Conservation (phyloP, 2,113 vertebrate species). For the Miniopterus natalensis region DNA sequence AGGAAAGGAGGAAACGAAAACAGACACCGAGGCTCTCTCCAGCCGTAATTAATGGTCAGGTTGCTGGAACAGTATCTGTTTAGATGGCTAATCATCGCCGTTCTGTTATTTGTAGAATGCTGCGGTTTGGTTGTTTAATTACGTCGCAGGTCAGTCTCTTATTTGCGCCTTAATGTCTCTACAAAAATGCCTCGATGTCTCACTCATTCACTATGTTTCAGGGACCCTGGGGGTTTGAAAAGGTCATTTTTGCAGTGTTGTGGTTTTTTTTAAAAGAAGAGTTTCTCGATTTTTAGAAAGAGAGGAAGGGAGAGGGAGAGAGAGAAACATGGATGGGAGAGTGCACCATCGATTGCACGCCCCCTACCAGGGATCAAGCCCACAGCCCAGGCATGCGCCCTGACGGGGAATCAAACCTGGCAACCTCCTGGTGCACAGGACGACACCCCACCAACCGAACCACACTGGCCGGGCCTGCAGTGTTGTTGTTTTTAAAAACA, state of each 20-base stretch:
- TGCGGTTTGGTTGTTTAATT: not conserved
- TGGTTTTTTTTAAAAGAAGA: not conserved
- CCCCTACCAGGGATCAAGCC: not conserved
- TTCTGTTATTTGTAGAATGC: conserved; percentile 23
- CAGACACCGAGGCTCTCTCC: not conserved
- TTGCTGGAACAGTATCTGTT: not conserved
- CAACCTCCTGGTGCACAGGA: not conserved
- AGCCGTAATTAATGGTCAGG: not conserved
- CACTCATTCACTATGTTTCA: not conserved
- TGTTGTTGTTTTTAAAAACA: not conserved
- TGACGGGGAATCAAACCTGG: not conserved
- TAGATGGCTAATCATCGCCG: not conserved
- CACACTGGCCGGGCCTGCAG: not conserved
- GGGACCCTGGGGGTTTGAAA: not conserved
- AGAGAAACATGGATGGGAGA: not conserved
- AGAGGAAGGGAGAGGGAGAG: not conserved
- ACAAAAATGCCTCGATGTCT: conserved; percentile 52
- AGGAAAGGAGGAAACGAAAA: not conserved
- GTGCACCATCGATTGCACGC: not conserved
- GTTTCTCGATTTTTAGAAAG: not conserved
- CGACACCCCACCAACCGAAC: not conserved
- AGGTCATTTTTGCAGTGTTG: not conserved
- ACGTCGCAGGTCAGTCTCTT: conserved; percentile 11
- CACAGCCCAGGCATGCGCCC: not conserved
- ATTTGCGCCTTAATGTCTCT: not conserved